A percentile compares a stretch with the other conserved stretches of the same genome.
Evolutionary conservation across 2,113 vertebrate genomes (phyloP).

Genomic region (Gracilinanus agilis): DNA sequence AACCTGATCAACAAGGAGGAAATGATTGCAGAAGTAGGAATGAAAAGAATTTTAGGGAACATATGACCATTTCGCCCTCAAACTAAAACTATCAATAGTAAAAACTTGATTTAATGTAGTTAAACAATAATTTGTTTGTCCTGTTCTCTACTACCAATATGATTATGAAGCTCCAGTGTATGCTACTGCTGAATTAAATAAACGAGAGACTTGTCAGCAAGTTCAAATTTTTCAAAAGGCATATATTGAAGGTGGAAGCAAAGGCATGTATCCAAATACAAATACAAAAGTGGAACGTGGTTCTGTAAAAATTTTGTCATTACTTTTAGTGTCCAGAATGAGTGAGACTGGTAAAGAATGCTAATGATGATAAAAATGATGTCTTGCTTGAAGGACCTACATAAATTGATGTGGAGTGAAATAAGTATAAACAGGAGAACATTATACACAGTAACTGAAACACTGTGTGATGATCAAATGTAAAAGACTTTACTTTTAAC

Average conservation of each 20-base stretch:
- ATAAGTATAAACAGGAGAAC: no score
- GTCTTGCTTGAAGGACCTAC: neutral
- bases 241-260: neutral
- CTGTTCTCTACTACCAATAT: neutral
- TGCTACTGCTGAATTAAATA: neutral
- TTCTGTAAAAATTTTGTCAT: neutral
- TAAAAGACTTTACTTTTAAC: no score
- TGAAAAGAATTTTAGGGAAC: neutral
- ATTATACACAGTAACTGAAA: no score
- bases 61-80: neutral
- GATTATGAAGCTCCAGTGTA: neutral
- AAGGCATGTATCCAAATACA: neutral
- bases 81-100: neutral
- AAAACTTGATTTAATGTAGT: neutral
- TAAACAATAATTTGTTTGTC: neutral
- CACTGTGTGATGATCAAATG: no score
- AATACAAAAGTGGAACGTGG: neutral
- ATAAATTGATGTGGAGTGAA: no score
- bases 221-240: neutral
- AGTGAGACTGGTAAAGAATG: neutral
- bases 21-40: neutral
- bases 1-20: neutral
- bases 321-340: neutral
- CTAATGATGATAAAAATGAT: neutral
- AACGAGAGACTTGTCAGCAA: neutral